Percentiles rank a stretch among this genome's conserved stretches.
Conservation (phyloP, 1,140 invertebrate genomes). For the Muscidifurax raptorellus region DNA sequence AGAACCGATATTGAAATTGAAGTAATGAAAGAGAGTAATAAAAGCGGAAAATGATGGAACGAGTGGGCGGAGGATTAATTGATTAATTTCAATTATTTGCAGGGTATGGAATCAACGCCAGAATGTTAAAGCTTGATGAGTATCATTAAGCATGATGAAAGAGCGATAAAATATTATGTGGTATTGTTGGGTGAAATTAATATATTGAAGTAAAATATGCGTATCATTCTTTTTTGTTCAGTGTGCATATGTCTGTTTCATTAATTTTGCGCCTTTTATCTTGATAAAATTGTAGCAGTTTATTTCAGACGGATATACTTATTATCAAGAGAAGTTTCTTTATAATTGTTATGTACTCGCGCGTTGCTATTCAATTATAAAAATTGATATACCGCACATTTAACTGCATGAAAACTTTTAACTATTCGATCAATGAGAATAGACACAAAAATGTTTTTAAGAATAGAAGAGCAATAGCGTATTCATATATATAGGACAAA, state of each 20-base stretch:
- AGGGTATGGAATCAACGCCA: not conserved
- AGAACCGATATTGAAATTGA: constrained; percentile 5
- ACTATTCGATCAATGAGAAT: not conserved
- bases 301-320: too few relatives aligned
- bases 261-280: too few relatives aligned
- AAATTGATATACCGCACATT: not conserved
- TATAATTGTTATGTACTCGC: too few relatives aligned
- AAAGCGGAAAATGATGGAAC: not conserved
- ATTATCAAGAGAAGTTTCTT: too few relatives aligned
- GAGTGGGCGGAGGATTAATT: not conserved
- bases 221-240: too few relatives aligned
- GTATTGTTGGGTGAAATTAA: too few relatives aligned
- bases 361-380: too few relatives aligned
- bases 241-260: too few relatives aligned
- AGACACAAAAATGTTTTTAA: not conserved
- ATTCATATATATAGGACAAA: not conserved
- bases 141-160: not conserved
- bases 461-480: not conserved
- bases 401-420: not conserved
- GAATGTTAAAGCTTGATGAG: too few relatives aligned
- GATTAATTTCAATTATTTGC: not conserved
- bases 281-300: too few relatives aligned
- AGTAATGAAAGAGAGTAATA: not conserved
- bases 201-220: too few relatives aligned
- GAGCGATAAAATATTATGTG: too few relatives aligned